Evolutionary conservation across 2,888 invertebrate genomes (phyloP), one percentile per base, ranked within the genome.

Genomic region (Eumerus sabulonum): DNA sequence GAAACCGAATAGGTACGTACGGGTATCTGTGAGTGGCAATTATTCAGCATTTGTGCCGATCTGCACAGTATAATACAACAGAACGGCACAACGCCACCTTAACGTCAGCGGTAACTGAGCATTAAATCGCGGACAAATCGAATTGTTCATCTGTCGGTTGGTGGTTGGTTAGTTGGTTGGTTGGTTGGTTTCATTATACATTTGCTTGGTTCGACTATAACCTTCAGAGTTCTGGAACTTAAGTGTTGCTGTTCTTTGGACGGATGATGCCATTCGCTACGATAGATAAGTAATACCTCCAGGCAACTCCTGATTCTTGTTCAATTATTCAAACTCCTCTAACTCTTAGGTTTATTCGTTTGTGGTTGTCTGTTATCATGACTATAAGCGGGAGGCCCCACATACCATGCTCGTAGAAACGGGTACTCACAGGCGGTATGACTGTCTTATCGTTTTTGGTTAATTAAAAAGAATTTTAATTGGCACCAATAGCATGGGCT

Each of bases 381-480:
- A 27, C 27, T 12, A 9, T 13, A 36, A 13, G 36, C 11, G 35
- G n/a, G 45, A 18, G 9, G 13, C 27, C n/a, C 27, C 27, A 27
- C 27, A 27, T 27, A 27, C 27, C 27, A 27, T 27, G 7, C 7
- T n/a, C 36, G 36, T 9, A 36, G 36, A 36, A 36, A 9, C n/a
- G n/a, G n/a, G n/a, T n/a, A n/a, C n/a, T n/a, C n/a, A n/a, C 7
- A 11, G 13, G 40, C 56, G 19, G 18, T 53, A 60, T 54, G 38
- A 40, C 2, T 36, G 13, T 56, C 57, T 67, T 71, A 60, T 76
- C 76, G 48, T 60, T 64, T n/a, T 5, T 59, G 36, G 60, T 73
- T 79, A 79, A 79, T 77, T 68, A 72, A 63, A 73, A 68, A 79
- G 56, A 27, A 27, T 63, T 73, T 79, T 79, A 79, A 79, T 79